Evolutionary conservation across 2,888 invertebrate genomes (phyloP).

Genomic region (Panzeria rudis): DNA sequence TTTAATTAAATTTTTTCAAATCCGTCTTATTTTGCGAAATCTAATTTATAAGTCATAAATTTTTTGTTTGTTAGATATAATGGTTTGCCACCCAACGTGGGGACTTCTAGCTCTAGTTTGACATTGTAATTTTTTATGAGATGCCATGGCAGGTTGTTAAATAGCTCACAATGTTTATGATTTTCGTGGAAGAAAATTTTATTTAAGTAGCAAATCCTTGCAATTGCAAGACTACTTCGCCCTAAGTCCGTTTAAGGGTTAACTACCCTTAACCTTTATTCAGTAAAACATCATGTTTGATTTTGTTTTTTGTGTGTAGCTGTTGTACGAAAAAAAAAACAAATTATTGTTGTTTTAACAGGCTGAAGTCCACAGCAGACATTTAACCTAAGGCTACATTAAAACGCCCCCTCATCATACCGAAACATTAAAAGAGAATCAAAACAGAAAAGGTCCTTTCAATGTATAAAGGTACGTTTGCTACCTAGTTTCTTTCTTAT

Average conservation of each 20-base stretch:
- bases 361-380: constrained; percentile 60
- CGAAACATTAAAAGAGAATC: neutral
- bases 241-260: constrained; percentile 24
- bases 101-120: neutral
- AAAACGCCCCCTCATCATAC: constrained; percentile 17
- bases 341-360: constrained; percentile 31
- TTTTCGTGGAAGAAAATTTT: no score
- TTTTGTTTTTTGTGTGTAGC: constrained; percentile 17
- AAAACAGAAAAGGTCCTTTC: constrained; percentile 4
- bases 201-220: no score
- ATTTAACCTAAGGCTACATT: constrained; percentile 54
- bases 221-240: neutral
- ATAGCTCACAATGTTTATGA: no score
- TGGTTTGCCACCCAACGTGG: neutral
- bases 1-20: neutral
- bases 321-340: neutral
- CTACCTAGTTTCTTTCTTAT: constrained; percentile 43
- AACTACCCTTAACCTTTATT: constrained; percentile 57
- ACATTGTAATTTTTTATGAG: neutral
- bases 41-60: neutral
- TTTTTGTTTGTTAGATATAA: neutral
- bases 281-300: constrained; percentile 45
- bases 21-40: neutral
- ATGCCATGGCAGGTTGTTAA: neutral
- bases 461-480: constrained; percentile 30